Conservation (phyloP, 2,888 invertebrate genomes). For the Ochropacha duplaris region DNA sequence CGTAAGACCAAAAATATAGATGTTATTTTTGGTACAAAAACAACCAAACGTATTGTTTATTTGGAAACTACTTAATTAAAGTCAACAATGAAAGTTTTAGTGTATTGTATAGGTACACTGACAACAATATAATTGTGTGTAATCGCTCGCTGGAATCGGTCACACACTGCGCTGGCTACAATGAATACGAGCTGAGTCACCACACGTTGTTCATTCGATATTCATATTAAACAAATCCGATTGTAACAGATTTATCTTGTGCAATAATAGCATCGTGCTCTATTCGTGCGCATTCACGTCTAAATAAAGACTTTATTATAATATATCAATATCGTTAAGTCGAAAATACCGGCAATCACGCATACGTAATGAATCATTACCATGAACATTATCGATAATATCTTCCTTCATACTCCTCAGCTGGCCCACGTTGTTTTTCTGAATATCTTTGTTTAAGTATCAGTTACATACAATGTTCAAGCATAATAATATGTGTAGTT, state of each 20-base stretch:
- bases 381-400: constrained; percentile 34
- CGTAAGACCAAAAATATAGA: constrained; percentile 9
- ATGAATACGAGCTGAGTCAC: constrained; percentile 53
- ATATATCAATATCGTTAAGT: constrained; percentile 2
- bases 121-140: constrained; percentile 31
- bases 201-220: constrained; percentile 50
- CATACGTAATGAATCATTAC: constrained; percentile 37
- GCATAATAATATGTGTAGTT: too few relatives aligned
- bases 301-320: constrained; percentile 35
- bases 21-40: constrained; percentile 8
- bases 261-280: constrained; percentile 58
- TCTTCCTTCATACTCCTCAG: constrained; percentile 19
- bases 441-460: too few relatives aligned
- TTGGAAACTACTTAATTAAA: constrained; percentile 40
- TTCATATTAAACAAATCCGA: constrained; percentile 62
- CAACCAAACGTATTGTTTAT: constrained; percentile 21
- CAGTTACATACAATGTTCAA: too few relatives aligned
- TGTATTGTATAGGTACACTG: constrained; percentile 30
- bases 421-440: constrained; percentile 4
- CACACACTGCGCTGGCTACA: constrained; percentile 32
- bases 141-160: constrained; percentile 37
- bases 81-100: constrained; percentile 35
- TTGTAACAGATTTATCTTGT: constrained; percentile 64
- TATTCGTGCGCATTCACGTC: constrained; percentile 43
- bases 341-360: constrained; percentile 16